Evolutionary conservation across 2,113 vertebrate species (phyloP).

Genomic region (Oreotrochilus melanogaster): DNA sequence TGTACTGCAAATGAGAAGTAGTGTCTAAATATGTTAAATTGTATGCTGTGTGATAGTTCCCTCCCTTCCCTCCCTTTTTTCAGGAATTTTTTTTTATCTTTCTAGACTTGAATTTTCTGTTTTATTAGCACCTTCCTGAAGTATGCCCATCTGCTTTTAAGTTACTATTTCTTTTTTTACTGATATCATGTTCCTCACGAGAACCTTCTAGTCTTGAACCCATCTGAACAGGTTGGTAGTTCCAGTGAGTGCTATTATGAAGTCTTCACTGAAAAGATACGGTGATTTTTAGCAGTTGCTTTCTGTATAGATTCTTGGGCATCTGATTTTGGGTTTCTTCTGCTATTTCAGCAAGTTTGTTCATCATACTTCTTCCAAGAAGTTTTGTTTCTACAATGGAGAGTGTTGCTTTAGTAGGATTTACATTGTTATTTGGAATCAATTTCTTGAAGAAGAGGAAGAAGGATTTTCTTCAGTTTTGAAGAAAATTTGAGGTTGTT

Average conservation of each 20-base stretch:
- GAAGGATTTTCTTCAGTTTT: background rate
- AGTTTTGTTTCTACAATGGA: background rate
- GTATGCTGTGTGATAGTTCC: background rate
- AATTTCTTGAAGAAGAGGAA: background rate
- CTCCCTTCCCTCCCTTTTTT: background rate
- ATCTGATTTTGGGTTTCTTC: background rate
- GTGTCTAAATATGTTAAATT: background rate
- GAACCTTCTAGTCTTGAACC: background rate
- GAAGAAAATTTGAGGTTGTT: background rate
- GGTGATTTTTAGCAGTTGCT: background rate
- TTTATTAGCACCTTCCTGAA: background rate
- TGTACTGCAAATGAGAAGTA: background rate
- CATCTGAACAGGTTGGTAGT: background rate
- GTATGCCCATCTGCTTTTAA: background rate
- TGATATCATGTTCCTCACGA: accelerated
- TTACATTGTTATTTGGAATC: background rate
- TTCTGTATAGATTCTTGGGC: background rate
- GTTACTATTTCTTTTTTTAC: background rate
- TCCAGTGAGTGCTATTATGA: background rate
- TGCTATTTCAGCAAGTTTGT: background rate
- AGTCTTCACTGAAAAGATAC: background rate
- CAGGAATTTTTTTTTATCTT: background rate
- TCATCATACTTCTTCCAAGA: background rate
- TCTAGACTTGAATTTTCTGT: background rate
- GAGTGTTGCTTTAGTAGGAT: background rate